Evolutionary conservation across 2,888 invertebrate genomes (phyloP).

Genomic region (Limnephilus rhombicus): DNA sequence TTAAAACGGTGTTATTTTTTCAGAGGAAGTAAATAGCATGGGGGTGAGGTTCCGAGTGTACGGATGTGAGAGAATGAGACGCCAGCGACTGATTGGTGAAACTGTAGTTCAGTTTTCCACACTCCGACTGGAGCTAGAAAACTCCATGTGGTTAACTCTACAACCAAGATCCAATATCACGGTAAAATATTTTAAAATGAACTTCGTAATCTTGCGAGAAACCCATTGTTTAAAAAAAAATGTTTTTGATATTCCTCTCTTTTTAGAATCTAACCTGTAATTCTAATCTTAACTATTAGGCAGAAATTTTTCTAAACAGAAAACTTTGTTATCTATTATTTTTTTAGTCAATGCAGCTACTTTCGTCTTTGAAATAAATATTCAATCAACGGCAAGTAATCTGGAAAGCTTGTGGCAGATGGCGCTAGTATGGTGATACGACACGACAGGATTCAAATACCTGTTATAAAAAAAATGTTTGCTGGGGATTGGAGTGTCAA

Average conservation of each 20-base stretch:
- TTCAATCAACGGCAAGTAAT: no score
- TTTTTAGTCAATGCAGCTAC: no score
- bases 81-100: slow-evolving; percentile 94
- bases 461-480: no score
- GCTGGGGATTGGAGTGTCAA: no score
- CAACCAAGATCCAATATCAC: slow-evolving; percentile 83
- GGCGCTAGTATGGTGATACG: no score
- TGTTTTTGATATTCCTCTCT: neutral
- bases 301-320: no score
- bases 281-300: neutral
- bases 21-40: slow-evolving; percentile 95
- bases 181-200: slow-evolving; percentile 68
- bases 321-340: no score
- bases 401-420: no score
- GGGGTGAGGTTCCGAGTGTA: slow-evolving; percentile 94
- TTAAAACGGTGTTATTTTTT: slow-evolving; percentile 61
- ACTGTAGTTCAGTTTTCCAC: slow-evolving; percentile 93
- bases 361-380: no score
- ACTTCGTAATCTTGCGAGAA: neutral
- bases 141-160: slow-evolving; percentile 92
- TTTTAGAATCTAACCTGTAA: neutral
- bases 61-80: slow-evolving; percentile 94
- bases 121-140: slow-evolving; percentile 93
- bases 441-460: no score
- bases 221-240: neutral